Evolutionary conservation across 2,888 invertebrate genomes (phyloP).

Genomic region (Cephus nigrinus): DNA sequence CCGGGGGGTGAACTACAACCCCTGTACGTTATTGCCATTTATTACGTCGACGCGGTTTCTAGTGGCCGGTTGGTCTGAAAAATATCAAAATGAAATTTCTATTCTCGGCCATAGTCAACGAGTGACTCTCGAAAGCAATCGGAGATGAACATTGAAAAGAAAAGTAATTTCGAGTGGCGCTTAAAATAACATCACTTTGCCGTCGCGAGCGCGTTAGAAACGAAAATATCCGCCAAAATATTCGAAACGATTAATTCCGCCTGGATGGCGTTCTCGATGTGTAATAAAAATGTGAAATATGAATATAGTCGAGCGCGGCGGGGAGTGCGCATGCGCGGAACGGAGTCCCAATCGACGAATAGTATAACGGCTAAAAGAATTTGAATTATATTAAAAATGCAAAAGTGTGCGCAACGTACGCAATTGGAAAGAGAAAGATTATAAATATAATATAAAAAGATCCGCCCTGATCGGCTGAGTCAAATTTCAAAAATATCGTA

Average conservation of each 20-base stretch:
- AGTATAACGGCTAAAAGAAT: background rate
- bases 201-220: constrained; percentile 27
- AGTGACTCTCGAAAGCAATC: constrained; percentile 17
- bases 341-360: background rate
- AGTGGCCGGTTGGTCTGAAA: background rate
- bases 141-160: constrained; percentile 30
- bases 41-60: background rate
- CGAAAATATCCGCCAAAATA: constrained; percentile 26
- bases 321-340: background rate
- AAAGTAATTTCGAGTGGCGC: constrained; percentile 35
- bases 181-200: constrained; percentile 39
- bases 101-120: constrained; percentile 8
- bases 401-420: background rate
- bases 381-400: background rate
- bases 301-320: background rate
- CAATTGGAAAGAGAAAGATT: no score
- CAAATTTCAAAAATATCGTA: background rate
- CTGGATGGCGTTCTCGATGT: background rate
- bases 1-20: background rate
- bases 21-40: background rate
- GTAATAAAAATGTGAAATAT: background rate
- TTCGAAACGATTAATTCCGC: constrained; percentile 12
- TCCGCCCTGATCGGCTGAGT: background rate
- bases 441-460: no score
- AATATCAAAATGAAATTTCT: constrained; percentile 16